Evolutionary conservation across 1,140 invertebrate genomes (phyloP).

Genomic region (Vanessa atalanta): DNA sequence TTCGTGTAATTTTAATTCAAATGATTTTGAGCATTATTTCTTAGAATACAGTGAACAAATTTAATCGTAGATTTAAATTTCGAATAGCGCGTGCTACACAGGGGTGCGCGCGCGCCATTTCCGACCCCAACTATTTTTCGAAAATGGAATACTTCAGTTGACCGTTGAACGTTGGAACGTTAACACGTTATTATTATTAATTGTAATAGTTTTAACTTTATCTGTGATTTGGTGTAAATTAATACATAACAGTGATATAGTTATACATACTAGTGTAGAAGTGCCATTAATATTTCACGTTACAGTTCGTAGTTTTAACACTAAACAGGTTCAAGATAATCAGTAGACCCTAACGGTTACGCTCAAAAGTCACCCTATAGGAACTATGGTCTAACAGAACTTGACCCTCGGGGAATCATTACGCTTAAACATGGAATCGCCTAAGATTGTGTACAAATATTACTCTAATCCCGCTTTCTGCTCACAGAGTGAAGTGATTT

Average conservation of each 20-base stretch:
- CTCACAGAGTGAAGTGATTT: constrained; percentile 85
- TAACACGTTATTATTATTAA: constrained; percentile 33
- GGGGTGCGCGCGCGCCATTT: constrained; percentile 73
- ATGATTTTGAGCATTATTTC: neutral
- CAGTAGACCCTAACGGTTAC: constrained; percentile 56
- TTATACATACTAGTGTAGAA: neutral
- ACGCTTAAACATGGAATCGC: constrained; percentile 76
- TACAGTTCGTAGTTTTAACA: constrained; percentile 1
- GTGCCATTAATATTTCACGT: neutral
- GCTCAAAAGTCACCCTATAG: constrained; percentile 50
- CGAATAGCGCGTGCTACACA: constrained; percentile 64
- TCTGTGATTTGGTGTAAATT: neutral
- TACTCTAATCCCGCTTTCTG: constrained; percentile 90
- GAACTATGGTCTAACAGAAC: constrained; percentile 53
- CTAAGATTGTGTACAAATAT: constrained; percentile 80
- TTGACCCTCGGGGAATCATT: constrained; percentile 43
- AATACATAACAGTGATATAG: too few species aligned
- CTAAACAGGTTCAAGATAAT: constrained; percentile 34
- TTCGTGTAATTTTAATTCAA: neutral
- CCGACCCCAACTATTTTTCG: constrained; percentile 61
- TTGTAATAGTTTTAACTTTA: neutral
- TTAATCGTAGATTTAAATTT: constrained; percentile 33
- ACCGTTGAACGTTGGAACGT: constrained; percentile 54
- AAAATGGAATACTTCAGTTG: constrained; percentile 59
- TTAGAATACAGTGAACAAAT: neutral